Percentiles rank a stretch among this genome's conserved stretches.
Conservation (phyloP, 30 jellyfish, hydroid and myxozoan species). For the Hydractinia symbiolongicarpus region DNA sequence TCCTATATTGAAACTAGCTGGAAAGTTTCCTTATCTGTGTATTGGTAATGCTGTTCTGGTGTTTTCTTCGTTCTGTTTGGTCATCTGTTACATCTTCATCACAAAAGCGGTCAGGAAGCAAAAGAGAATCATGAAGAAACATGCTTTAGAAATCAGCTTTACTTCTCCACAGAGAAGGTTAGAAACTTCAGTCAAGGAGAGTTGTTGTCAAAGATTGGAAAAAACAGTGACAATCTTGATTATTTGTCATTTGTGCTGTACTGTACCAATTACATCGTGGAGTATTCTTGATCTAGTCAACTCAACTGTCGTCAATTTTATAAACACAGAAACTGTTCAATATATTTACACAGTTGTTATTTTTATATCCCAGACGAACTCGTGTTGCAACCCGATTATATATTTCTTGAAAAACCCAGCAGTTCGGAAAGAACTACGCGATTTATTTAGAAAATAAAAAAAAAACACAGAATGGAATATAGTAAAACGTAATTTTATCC, state of each 20-base stretch:
- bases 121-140: background rate
- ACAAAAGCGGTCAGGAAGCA: background rate
- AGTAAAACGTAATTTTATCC: too few relatives aligned
- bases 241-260: background rate
- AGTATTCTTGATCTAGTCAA: background rate
- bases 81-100: background rate
- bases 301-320: background rate
- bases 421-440: conserved; percentile 2
- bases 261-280: background rate
- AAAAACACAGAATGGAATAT: too few relatives aligned
- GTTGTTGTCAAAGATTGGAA: background rate
- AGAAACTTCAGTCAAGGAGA: background rate
- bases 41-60: background rate
- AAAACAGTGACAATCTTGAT: conserved; percentile 1
- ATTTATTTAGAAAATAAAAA: background rate
- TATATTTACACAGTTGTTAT: background rate
- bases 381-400: conserved; percentile 10
- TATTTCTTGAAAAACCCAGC: conserved; percentile 3
- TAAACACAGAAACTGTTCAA: background rate
- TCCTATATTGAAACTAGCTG: background rate
- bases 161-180: background rate
- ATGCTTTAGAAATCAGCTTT: background rate
- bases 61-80: background rate
- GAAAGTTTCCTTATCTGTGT: background rate
- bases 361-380: background rate